phyloP scores from a whole-genome alignment of 2,888 invertebrate genomes.

The Noctuana brunneofusca region DNA sequence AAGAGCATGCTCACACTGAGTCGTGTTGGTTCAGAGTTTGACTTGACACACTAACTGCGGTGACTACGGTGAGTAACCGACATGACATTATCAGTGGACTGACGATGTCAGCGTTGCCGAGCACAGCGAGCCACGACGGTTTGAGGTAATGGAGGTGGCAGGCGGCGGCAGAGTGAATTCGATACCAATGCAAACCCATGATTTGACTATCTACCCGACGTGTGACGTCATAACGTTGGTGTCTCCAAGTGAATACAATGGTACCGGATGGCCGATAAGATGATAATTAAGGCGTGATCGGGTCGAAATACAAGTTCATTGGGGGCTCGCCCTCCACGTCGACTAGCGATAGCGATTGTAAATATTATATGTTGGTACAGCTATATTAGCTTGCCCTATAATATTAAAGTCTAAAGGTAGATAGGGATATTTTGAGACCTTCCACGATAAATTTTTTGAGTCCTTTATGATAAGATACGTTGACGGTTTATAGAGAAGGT shows the following conservation, averaged over 20 bases:
- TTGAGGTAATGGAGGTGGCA: conserved; percentile 51
- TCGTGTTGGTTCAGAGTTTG: conserved; percentile 34
- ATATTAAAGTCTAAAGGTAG: too few relatives aligned
- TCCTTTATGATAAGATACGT: too few relatives aligned
- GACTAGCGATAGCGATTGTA: conserved; percentile 37
- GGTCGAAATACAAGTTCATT: conserved; percentile 60
- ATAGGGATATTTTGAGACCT: too few relatives aligned
- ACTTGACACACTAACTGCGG: conserved; percentile 36
- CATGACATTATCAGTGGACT: conserved; percentile 49
- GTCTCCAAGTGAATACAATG: conserved; percentile 29
- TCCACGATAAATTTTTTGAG: too few relatives aligned
- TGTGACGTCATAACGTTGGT: conserved; percentile 10
- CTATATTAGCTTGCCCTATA: too few relatives aligned
- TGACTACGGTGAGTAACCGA: conserved; percentile 36
- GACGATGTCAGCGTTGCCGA: conserved; percentile 45
- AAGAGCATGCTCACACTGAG: conserved; percentile 64
- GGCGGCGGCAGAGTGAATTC: conserved; percentile 13
- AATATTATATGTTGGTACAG: neutral
- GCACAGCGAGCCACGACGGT: conserved; percentile 63
- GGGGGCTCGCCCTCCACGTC: conserved; percentile 64
- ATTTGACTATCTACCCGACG: conserved; percentile 20
- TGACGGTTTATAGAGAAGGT: too few relatives aligned
- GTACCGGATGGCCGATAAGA: conserved; percentile 46
- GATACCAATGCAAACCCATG: conserved; percentile 19
- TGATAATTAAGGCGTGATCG: conserved; percentile 57